Evolutionary conservation across 1,140 invertebrate species (phyloP), one percentile per base, ranked within the genome.

Genomic region (Leptinotarsa lineolata): DNA sequence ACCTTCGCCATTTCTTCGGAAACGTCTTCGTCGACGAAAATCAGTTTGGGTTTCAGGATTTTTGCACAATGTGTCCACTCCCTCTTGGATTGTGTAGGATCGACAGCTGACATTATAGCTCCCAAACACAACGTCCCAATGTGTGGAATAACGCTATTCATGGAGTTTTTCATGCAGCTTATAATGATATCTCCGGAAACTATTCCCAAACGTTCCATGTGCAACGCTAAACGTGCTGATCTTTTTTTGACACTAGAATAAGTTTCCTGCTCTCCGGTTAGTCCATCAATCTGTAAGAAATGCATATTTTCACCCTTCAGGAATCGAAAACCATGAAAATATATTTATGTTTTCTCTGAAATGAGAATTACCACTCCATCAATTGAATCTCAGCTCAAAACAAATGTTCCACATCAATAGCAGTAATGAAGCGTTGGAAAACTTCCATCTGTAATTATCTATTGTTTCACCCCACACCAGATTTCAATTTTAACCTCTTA

Each of bases 71-170:
- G 69, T 12, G 18, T 22, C 16, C 60, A 58, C 59, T 78, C 75
- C 20, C 21, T 64, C 0, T 58, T 18, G 4, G 73, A 70, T 48
- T 74, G 54, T n/a, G 24, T 48, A 3, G 71, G 73, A 65, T 74
- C 66, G 24, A 68, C 21, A 1, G 76, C 72, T 21, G 73, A 65
- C 13, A 76, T 66, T 48, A 68, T 72, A 30, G 80, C 83, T 21
- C 86, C 86, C n/a, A 86, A 82, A 46, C 84, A 83, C 3, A 88
- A 74, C 3, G 85, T 83, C 13, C 85, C 85, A 13, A 86, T 81
- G 59, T 84, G 83, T 0, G 87, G 86, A 68, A 88, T 82, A 65
- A 84, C 82, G 30, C 85, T 79, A 59, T 88, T 84, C 18, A 86
- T 70, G 68, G 86, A 85, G 75, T 88, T 87, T 61, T 79, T 81